These are phyloP conservation scores for Cataglyphis albicans DNA, from an alignment of 2,888 invertebrate genomes.

Conservation along the genomic window DNA sequence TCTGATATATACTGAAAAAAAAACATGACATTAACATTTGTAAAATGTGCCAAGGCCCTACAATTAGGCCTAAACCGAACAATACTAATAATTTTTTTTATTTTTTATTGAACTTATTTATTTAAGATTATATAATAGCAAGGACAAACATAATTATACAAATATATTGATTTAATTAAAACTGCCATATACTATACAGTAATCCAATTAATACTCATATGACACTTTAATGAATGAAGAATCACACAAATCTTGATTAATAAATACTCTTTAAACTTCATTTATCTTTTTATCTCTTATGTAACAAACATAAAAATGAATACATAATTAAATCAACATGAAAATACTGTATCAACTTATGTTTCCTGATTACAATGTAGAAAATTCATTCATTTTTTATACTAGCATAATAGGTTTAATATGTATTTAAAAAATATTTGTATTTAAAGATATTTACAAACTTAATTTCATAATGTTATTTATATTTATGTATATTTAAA, in stretches of 20 bases:
- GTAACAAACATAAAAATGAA: background rate
- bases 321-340: background rate
- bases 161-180: background rate
- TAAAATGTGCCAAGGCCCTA: slow-evolving; percentile 52
- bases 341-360: background rate
- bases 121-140: slow-evolving; percentile 10
- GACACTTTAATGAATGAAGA: slow-evolving; percentile 4
- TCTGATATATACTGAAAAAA: slow-evolving; percentile 47
- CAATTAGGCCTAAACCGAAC: slow-evolving; percentile 39
- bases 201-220: background rate
- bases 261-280: background rate
- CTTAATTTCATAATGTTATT: background rate
- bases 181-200: background rate
- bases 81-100: background rate
- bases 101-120: slow-evolving; percentile 28
- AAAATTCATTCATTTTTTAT: slow-evolving; percentile 22
- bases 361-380: background rate
- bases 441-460: slow-evolving; percentile 20
- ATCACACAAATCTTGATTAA: background rate
- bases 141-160: background rate
- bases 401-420: background rate
- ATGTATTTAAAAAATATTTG: background rate
- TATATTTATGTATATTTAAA: slow-evolving; percentile 17
- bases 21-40: slow-evolving; percentile 4
- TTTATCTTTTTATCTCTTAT: slow-evolving; percentile 4